phyloP scores from a whole-genome alignment of 92 coral and sea anemone genomes.

The Porites cylindrica region DNA sequence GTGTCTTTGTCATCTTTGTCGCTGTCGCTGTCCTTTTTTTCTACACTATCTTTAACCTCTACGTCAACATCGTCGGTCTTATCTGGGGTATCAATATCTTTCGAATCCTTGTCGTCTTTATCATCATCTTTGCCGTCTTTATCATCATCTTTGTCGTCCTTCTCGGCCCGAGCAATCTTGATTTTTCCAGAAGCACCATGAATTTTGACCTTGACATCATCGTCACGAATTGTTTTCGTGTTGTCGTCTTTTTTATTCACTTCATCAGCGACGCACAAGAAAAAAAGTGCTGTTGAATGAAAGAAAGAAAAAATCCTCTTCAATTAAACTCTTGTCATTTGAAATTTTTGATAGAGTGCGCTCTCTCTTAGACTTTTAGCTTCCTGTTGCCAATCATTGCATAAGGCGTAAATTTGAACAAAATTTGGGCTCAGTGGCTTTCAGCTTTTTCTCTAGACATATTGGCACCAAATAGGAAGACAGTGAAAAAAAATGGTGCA shows the following conservation, averaged over 20 bases:
- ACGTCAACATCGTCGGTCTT: not conserved
- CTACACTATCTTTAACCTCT: not conserved
- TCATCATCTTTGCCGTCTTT: conserved; percentile 1
- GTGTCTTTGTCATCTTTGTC: not conserved
- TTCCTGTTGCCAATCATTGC: too few species aligned
- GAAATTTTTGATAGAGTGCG: too few species aligned
- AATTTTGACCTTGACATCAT: conserved; percentile 38
- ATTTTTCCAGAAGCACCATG: conserved; percentile 35
- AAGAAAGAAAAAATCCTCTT: not conserved
- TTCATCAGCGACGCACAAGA: conserved; percentile 34
- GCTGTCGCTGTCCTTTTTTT: not conserved
- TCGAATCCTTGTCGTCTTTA: conserved; percentile 4
- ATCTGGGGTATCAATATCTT: not conserved
- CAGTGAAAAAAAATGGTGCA: too few species aligned
- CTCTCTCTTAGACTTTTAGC: too few species aligned
- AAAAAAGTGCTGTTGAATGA: conserved; percentile 23
- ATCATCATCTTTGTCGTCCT: conserved; percentile 17
- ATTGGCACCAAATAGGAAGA: too few species aligned
- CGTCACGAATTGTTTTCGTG: conserved; percentile 31
- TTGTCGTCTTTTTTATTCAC: conserved; percentile 9
- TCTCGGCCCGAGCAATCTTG: conserved; percentile 30
- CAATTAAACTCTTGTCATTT: too few species aligned
- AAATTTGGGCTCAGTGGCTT: too few species aligned
- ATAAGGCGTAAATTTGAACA: too few species aligned
- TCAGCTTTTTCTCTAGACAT: too few species aligned